Base-by-base conservation (phyloP, 2,888 invertebrate genomes). In the Dasysyrphus albostriatus region DNA sequence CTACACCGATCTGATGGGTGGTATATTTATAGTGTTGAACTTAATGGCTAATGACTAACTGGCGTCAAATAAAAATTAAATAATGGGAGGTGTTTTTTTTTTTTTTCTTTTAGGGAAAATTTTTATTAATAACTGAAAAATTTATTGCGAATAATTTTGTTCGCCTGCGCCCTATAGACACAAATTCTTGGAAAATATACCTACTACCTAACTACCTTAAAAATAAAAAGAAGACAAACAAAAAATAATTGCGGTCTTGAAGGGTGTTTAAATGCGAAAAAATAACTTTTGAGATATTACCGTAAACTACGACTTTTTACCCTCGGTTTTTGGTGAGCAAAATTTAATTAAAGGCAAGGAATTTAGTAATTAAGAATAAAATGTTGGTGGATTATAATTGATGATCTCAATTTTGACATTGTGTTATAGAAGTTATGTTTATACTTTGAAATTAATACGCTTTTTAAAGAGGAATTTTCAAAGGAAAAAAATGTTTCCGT, bases 31-130 rank as follows among this genome's bases (percentile, higher is more conserved):
- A 69, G 73, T 61, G 82, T 81, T 82, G 63, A 78, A 82, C 63
- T 70, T 85, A 85, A 82, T 81, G 77, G 81, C 85, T 82, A 85
- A 85, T 82, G 85, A 85, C 85, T 85, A 85, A 85, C 85, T 82
- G 63, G 77, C 82, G 77, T 82, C 85, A 85, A 78, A 82, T 85
- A 85, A 85, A 85, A 85, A 85, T 78, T 82, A 78, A 82, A 82
- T 85, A 82, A 85, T 85, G 82, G 77, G 24, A 77, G 19, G 70
- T 74, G 74, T 85, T 85, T 78, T 24, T 24, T 24, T 24, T 24
- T 24, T 24, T 24, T 82, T 24, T 78, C 37, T 82, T 78, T 74
- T 74, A 58, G 73, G 44, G 69, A 77, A 82, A 49, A 69, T 77
- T 85, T 82, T 82, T 85, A 85, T 85, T 85, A 85, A 85, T 85